Conservation (phyloP, 2,888 invertebrate genomes). For the Chirona hameri region DNA sequence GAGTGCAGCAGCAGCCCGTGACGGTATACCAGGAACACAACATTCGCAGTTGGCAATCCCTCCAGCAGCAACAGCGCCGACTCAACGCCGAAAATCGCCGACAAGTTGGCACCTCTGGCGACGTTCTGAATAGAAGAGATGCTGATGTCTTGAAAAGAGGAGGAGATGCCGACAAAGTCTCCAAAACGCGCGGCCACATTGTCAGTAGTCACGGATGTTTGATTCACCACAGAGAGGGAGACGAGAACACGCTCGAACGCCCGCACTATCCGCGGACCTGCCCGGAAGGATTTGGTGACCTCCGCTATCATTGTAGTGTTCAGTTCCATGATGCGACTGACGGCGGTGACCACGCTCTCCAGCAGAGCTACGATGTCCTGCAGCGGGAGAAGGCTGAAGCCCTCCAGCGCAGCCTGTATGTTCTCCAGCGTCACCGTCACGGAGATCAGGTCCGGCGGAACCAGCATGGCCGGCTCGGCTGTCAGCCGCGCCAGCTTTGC, state of each 20-base stretch:
- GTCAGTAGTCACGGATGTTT: neutral
- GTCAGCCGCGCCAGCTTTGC: neutral
- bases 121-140: neutral
- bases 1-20: neutral
- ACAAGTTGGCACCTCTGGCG: too few relatives aligned
- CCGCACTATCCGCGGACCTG: neutral
- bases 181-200: neutral
- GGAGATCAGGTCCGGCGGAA: neutral
- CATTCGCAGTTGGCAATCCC: neutral
- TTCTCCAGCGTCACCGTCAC: neutral
- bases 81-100: neutral
- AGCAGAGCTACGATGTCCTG: neutral
- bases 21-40: neutral
- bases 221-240: too few relatives aligned
- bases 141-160: neutral
- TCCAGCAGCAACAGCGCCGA: neutral
- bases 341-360: neutral
- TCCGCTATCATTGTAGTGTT: neutral
- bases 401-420: neutral
- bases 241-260: neutral
- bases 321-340: neutral
- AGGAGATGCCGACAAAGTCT: neutral
- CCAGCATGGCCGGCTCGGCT: neutral
- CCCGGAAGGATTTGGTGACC: neutral
- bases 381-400: neutral